Evolutionary conservation across 1,140 invertebrate species (phyloP).

Genomic region (Gonatopus flavifemur): DNA sequence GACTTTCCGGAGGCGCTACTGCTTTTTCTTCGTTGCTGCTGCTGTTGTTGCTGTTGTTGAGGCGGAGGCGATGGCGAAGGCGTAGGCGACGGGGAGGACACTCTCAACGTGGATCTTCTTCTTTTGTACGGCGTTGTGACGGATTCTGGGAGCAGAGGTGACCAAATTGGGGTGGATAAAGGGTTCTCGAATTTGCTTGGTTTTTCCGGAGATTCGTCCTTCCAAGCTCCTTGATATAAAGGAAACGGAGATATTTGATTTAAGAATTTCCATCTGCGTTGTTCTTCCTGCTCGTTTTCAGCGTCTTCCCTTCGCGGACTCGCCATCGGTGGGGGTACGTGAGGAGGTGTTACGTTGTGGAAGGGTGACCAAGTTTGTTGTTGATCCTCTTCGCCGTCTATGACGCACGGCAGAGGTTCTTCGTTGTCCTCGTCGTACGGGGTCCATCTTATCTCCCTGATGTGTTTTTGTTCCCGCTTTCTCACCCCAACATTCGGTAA

Average conservation of each 20-base stretch:
- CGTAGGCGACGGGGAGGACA: constrained; percentile 28
- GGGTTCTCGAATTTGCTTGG: constrained; percentile 23
- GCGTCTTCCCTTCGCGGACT: constrained; percentile 31
- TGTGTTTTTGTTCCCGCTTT: constrained; percentile 47
- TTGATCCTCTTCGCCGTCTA: constrained; percentile 23
- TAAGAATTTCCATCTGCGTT: constrained; percentile 48
- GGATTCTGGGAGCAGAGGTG: constrained; percentile 25
- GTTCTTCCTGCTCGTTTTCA: too few species aligned
- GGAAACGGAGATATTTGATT: constrained; percentile 52
- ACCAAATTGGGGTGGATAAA: constrained; percentile 44
- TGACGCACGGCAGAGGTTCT: constrained; percentile 39
- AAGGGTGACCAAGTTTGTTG: constrained; percentile 32
- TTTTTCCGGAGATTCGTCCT: constrained; percentile 48
- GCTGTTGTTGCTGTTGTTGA: constrained; percentile 25
- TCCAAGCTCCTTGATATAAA: constrained; percentile 55
- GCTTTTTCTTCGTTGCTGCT: constrained; percentile 18
- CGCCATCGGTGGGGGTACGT: constrained; percentile 42
- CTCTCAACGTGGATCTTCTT: constrained; percentile 13
- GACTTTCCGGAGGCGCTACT: constrained; percentile 23
- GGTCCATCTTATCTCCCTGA: constrained; percentile 52
- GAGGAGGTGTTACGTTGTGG: constrained; percentile 47
- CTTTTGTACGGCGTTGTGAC: constrained; percentile 36
- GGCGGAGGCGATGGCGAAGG: constrained; percentile 17
- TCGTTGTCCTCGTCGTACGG: constrained; percentile 47
- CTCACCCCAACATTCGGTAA: constrained; percentile 46